Conservation (phyloP, 2,888 invertebrate species). For the Nyleta sp. region DNA sequence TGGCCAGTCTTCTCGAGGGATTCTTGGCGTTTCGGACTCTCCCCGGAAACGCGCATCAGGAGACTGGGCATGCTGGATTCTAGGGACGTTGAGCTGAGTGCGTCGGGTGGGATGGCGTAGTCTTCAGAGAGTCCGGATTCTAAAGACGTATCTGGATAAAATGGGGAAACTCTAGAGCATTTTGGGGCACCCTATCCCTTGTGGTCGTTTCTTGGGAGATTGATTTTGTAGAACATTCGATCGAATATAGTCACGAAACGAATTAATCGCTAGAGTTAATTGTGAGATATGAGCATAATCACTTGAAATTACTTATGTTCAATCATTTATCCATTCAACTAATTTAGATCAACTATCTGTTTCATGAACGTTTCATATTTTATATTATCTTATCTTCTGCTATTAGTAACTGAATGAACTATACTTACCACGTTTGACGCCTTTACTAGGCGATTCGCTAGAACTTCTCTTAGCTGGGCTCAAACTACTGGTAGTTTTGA, state of each 20-base stretch:
- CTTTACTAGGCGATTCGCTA: conserved; percentile 92
- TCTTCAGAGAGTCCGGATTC: conserved; percentile 98
- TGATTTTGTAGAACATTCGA: not conserved
- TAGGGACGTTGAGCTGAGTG: conserved; percentile 90
- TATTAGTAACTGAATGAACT: too few relatives aligned
- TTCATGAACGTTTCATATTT: too few relatives aligned
- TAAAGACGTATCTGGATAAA: conserved; percentile 90
- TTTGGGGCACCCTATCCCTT: conserved; percentile 23
- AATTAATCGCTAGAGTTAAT: too few relatives aligned
- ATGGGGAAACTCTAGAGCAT: conserved; percentile 74
- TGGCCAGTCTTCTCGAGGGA: conserved; percentile 95
- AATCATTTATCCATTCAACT: too few relatives aligned
- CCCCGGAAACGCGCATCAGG: conserved; percentile 85
- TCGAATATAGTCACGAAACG: too few relatives aligned
- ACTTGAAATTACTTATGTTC: too few relatives aligned
- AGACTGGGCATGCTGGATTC: conserved; percentile 89
- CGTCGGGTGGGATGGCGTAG: conserved; percentile 98
- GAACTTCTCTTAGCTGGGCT: conserved; percentile 93
- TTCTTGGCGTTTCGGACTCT: conserved; percentile 86
- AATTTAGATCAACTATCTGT: too few relatives aligned
- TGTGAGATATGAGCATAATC: too few relatives aligned
- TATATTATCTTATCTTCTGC: too few relatives aligned
- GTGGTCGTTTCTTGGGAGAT: not conserved
- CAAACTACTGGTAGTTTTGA: conserved; percentile 92
- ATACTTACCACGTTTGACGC: conserved; percentile 93